Evolutionary conservation across 2,797 vertebrate genomes (phyloP), one percentile per base, ranked within the genome.

Genomic region (Paratrypauchen microcephalus): DNA sequence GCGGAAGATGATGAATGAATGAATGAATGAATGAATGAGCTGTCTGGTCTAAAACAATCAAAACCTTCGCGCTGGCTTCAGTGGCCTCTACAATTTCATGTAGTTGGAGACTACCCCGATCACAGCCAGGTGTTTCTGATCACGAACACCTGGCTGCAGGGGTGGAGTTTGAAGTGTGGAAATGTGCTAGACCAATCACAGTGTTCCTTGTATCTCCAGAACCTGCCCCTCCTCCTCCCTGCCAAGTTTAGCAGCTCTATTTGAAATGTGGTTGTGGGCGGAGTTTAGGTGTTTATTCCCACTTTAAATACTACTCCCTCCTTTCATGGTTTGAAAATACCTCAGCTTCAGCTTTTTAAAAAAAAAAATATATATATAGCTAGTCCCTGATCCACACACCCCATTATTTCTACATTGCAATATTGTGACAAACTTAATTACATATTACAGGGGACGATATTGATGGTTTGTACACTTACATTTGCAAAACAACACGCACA

Each of bases 351-450:
- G 57, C 19, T 7, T 36, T 36, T 36, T 36, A n/a, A n/a, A n/a
- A n/a, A n/a, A n/a, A n/a, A n/a, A n/a, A n/a, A n/a, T n/a, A n/a
- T n/a, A n/a, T n/a, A n/a, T n/a, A 41, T 11, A 11, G 36, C 12
- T 15, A 9, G 39, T 28, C 6, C 7, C 41, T 11, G 21, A 21
- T 39, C 32, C 59, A 39, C 59, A 39, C 59, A 39, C 19, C 4
- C n/a, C 16, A 16, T 47, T 63, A 45, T 45, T 45, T 45, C 41
- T 28, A 23, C 60, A 23, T 32, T 36, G 39, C 62, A 26, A 47
- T 19, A 47, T 48, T 24, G 41, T 64, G 21, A 64, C 62, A 64
- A 7, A 47, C 21, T 26, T 64, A 45, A 62, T 62, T 62, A 24
- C 32, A 61, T 23, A 9, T 62, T 62, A 23, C 36, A 39, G n/a